Conservation (phyloP, 2,113 vertebrate genomes). For the Phyllostomus hastatus region DNA sequence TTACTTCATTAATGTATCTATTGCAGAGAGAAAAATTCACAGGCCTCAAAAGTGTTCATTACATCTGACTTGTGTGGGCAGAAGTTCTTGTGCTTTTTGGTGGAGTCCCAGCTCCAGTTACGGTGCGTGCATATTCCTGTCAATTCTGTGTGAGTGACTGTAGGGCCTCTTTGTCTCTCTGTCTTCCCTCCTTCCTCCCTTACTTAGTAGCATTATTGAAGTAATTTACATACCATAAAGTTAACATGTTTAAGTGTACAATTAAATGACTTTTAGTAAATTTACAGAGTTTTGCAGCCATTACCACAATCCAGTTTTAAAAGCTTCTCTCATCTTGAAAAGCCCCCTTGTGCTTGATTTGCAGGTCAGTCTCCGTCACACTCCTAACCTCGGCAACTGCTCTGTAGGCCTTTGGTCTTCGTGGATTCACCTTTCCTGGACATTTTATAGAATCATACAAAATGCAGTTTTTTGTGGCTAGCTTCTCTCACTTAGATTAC, state of each 20-base stretch:
- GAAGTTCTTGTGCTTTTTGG: conserved; percentile 93
- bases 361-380: not conserved
- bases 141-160: not conserved
- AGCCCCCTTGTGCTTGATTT: not conserved
- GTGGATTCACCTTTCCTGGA: not conserved
- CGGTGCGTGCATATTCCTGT: conserved; percentile 80
- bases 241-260: not conserved
- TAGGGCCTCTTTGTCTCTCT: not conserved
- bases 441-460: not conserved
- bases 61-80: conserved; percentile 95
- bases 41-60: conserved; percentile 95
- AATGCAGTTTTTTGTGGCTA: not conserved
- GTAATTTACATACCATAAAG: not conserved
- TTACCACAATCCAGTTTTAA: not conserved
- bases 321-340: not conserved
- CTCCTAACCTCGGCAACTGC: not conserved
- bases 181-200: too few relatives aligned
- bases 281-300: not conserved
- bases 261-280: not conserved
- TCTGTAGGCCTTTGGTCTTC: not conserved
- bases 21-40: conserved; percentile 93
- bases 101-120: conserved; percentile 95
- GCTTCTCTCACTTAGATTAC: not conserved
- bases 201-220: conserved; percentile 7
- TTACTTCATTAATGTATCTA: not conserved